phyloP scores from a whole-genome alignment of 2,113 vertebrate genomes.

The Andinoacara biseriatus region DNA sequence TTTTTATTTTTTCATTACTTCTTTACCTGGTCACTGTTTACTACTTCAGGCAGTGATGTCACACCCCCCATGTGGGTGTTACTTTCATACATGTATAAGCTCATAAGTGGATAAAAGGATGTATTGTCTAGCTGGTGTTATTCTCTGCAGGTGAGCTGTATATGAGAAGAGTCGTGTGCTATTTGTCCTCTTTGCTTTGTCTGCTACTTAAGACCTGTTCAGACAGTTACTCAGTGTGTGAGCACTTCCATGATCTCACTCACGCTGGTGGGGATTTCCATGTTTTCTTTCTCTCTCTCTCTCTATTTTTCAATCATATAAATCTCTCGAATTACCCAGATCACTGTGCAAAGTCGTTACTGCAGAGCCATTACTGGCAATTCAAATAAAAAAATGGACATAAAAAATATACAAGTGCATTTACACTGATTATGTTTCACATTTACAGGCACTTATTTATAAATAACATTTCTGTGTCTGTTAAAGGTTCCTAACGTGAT shows the following conservation, averaged over 20 bases:
- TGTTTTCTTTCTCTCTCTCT: background rate
- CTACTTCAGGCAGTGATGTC: background rate
- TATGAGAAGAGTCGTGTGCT: background rate
- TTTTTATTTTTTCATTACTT: background rate
- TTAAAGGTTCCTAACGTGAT: background rate
- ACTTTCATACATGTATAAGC: constrained; percentile 47
- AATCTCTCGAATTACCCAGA: background rate
- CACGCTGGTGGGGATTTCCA: background rate
- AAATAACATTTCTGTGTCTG: background rate
- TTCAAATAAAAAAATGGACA: background rate
- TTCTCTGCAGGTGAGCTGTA: constrained; percentile 19
- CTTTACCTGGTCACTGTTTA: background rate
- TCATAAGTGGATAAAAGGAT: constrained; percentile 61
- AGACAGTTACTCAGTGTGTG: constrained; percentile 10
- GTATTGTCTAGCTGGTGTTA: constrained; percentile 30
- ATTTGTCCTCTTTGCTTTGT: constrained; percentile 21
- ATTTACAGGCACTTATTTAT: background rate
- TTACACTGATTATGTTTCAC: background rate
- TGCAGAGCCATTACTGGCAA: background rate
- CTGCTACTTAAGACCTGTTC: constrained; percentile 19
- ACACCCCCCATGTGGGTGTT: constrained; percentile 25
- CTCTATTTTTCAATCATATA: background rate
- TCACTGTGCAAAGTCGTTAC: background rate
- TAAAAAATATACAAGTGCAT: background rate
- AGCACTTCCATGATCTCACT: background rate